Evolutionary conservation across 1,140 invertebrate species (phyloP).

Genomic region (Zaprionus gabonicus): DNA sequence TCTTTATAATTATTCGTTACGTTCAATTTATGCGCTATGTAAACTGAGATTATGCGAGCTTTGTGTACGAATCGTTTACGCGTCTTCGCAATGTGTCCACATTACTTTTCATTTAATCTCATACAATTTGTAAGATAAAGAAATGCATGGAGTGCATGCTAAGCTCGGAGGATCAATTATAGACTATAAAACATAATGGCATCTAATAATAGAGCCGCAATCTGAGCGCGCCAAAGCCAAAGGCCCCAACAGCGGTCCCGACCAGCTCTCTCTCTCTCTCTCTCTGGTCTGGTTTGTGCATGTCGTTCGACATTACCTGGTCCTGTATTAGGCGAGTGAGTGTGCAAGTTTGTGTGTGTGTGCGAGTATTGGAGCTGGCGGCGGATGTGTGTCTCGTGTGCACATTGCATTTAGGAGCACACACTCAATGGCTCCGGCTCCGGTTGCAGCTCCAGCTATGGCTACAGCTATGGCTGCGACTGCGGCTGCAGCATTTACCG

Average conservation of each 20-base stretch:
- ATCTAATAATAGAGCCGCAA: conserved; percentile 82
- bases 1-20: neutral
- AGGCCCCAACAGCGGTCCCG: conserved; percentile 19
- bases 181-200: conserved; percentile 84
- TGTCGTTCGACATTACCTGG: conserved; percentile 74
- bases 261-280: conserved; percentile 18
- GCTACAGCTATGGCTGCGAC: neutral
- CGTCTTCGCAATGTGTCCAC: conserved; percentile 47
- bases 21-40: conserved; percentile 1
- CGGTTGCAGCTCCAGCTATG: conserved; percentile 1
- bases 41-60: conserved; percentile 20
- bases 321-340: conserved; percentile 6
- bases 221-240: conserved; percentile 58
- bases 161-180: conserved; percentile 83
- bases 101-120: conserved; percentile 82
- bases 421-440: conserved; percentile 21
- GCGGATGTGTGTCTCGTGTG: conserved; percentile 78
- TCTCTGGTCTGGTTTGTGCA: conserved; percentile 48
- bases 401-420: conserved; percentile 68
- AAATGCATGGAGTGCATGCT: conserved; percentile 65
- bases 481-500: conserved; percentile 13
- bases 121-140: conserved; percentile 78
- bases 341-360: conserved; percentile 13
- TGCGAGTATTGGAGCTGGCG: conserved; percentile 39
- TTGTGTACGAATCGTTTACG: conserved; percentile 27